phyloP scores from a whole-genome alignment of 2,888 invertebrate genomes.

The Ichneumoninae sp. region DNA sequence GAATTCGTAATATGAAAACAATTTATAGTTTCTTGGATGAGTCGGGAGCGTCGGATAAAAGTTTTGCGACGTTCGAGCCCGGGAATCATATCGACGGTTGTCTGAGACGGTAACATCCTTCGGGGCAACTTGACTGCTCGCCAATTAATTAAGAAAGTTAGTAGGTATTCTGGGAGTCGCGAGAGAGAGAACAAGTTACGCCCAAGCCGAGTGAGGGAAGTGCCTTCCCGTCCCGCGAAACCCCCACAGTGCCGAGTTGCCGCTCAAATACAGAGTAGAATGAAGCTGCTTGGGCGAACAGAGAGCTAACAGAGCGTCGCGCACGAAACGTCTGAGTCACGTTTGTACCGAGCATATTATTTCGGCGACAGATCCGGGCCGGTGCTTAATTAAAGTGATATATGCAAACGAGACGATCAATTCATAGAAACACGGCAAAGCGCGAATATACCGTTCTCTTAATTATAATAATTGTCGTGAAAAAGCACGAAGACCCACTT shows the following conservation, averaged over 20 bases:
- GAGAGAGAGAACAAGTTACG: constrained; percentile 35
- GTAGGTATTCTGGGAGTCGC: constrained; percentile 18
- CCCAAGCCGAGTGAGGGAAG: constrained; percentile 10
- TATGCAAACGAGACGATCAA: not conserved
- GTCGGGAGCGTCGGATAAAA: not conserved
- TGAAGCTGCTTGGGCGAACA: not conserved
- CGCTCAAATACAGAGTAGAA: constrained; percentile 37
- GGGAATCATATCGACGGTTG: constrained; percentile 9
- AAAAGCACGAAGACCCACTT: not conserved
- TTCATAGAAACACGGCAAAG: not conserved
- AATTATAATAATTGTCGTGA: constrained; percentile 20
- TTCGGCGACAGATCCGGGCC: not conserved
- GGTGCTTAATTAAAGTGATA: constrained; percentile 29
- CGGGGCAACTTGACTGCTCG: constrained; percentile 5
- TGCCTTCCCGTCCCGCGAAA: not conserved
- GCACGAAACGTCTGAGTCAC: constrained; percentile 21
- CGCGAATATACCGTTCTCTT: not conserved
- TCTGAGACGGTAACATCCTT: constrained; percentile 3
- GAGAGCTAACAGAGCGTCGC: not conserved
- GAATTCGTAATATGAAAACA: not conserved
- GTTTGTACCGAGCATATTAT: constrained; percentile 37
- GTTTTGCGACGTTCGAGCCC: not conserved
- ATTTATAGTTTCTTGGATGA: not conserved
- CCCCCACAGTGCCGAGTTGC: constrained; percentile 4
- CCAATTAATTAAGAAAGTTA: constrained; percentile 55